These are phyloP conservation scores for Hermaeophaga mercurialis DNA, from an alignment of 2,888 invertebrate species.

Conservation along the genomic window DNA sequence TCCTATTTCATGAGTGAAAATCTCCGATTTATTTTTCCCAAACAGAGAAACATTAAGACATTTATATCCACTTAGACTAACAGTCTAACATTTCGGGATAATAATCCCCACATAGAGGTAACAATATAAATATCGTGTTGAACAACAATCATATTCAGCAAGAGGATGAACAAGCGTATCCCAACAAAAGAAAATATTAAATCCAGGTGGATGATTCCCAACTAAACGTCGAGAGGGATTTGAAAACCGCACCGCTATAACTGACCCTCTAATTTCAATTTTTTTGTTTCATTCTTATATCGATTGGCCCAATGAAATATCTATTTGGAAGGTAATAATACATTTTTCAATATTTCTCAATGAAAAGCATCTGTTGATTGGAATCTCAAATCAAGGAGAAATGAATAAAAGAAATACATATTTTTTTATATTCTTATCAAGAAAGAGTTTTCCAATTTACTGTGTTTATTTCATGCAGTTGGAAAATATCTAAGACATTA, in stretches of 20 bases:
- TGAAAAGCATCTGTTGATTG: background rate
- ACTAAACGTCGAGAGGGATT: constrained; percentile 25
- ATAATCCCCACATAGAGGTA: constrained; percentile 3
- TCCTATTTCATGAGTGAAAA: background rate
- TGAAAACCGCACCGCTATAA: constrained; percentile 17
- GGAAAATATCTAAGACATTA: no score
- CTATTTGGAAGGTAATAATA: background rate
- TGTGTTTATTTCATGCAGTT: no score
- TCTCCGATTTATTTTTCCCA: background rate
- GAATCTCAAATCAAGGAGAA: background rate
- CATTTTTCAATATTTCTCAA: background rate
- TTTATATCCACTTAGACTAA: background rate
- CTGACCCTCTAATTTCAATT: background rate
- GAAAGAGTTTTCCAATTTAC: background rate
- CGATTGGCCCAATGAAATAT: background rate
- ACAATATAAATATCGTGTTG: constrained; percentile 36
- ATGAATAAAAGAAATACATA: background rate
- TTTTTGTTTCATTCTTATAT: background rate
- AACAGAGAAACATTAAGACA: background rate
- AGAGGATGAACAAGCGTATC: constrained; percentile 20
- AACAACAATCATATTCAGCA: constrained; percentile 29
- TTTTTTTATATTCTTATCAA: background rate
- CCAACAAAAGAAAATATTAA: constrained; percentile 32
- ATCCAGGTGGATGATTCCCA: constrained; percentile 33
- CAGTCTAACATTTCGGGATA: background rate